Evolutionary conservation across 35 echinoderm and acorn worm species (phyloP).

Genomic region (Ptychodera flava): DNA sequence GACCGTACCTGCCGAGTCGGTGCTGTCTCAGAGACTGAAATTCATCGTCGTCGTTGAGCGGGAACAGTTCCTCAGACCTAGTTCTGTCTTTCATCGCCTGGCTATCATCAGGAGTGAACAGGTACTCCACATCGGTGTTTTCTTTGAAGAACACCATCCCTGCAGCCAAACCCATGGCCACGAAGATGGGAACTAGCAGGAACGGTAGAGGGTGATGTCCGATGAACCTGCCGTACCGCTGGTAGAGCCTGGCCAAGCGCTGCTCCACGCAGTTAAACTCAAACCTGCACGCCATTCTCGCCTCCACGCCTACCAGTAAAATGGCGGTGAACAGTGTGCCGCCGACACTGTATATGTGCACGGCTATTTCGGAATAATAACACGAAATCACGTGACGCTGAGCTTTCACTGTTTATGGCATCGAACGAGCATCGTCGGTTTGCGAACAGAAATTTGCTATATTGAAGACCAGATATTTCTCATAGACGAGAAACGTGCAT

Average conservation of each 20-base stretch:
- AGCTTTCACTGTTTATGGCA: too few relatives aligned
- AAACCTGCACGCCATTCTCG: neutral
- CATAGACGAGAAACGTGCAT: too few relatives aligned
- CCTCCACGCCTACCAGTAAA: too few relatives aligned
- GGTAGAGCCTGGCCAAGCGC: constrained; percentile 55
- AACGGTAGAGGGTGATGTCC: constrained; percentile 58
- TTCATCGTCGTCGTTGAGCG: constrained; percentile 44
- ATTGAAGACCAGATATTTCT: too few relatives aligned
- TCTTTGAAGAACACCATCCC: constrained; percentile 33
- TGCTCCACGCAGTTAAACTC: constrained; percentile 70
- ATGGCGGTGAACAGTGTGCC: too few relatives aligned
- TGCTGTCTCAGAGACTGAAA: constrained; percentile 69
- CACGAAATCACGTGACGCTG: too few relatives aligned
- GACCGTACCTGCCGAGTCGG: constrained; percentile 42
- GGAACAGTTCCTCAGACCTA: constrained; percentile 35
- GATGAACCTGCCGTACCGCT: constrained; percentile 56
- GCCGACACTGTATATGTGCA: too few relatives aligned
- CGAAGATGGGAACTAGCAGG: constrained; percentile 45
- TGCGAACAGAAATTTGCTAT: too few relatives aligned
- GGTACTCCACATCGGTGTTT: constrained; percentile 52
- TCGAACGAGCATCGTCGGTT: too few relatives aligned
- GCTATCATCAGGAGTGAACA: constrained; percentile 73
- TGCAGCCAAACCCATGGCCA: constrained; percentile 31
- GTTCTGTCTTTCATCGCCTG: constrained; percentile 35
- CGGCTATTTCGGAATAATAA: too few relatives aligned